A percentile compares a stretch with the other conserved stretches of the same genome.
phyloP scores from a whole-genome alignment of 2,888 invertebrate species.

The Cephus runcator region DNA sequence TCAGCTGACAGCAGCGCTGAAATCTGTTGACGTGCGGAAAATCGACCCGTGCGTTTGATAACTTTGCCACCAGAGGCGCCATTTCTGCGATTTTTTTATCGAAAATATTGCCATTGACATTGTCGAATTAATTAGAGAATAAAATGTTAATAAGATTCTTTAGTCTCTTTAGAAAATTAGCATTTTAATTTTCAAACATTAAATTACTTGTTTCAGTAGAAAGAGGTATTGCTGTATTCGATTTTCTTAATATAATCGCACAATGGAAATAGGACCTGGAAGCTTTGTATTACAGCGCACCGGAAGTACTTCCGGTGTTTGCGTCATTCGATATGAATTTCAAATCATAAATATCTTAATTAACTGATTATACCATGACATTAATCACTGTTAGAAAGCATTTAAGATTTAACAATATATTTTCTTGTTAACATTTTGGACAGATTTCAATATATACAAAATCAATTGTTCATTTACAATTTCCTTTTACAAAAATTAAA shows the following conservation, averaged over 20 bases:
- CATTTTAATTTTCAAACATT: background rate
- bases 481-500: constrained; percentile 35
- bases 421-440: constrained; percentile 15
- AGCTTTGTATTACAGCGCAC: background rate
- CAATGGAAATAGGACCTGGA: background rate
- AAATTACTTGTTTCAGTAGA: background rate
- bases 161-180: background rate
- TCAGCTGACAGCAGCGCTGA: constrained; percentile 44
- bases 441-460: constrained; percentile 43
- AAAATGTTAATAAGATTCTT: background rate
- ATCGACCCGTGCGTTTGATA: constrained; percentile 40
- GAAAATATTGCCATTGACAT: background rate
- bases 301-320: background rate
- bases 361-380: background rate
- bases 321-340: background rate
- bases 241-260: background rate
- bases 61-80: background rate
- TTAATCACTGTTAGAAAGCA: background rate
- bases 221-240: background rate
- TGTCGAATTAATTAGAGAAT: background rate
- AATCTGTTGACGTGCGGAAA: constrained; percentile 44
- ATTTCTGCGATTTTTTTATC: background rate
- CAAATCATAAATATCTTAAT: background rate
- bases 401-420: constrained; percentile 4
- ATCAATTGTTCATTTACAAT: constrained; percentile 35